Conservation (phyloP, 2,797 vertebrate species). For the Chaunax sp. region DNA sequence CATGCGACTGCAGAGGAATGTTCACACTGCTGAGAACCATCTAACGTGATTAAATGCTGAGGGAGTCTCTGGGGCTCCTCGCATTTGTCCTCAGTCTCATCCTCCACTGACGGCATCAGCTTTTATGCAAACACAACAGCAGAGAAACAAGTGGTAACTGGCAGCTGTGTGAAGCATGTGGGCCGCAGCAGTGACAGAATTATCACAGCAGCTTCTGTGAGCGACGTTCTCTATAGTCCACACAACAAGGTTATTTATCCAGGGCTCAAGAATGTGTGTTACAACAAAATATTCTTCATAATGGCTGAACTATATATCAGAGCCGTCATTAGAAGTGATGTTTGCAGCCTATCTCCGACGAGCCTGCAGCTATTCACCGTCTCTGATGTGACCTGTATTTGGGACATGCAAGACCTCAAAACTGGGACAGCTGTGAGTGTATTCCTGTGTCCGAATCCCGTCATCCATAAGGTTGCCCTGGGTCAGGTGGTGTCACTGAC, state of each 20-base stretch:
- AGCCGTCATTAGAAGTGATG: slow-evolving; percentile 27
- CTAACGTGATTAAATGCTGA: slow-evolving; percentile 48
- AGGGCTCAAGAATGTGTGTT: slow-evolving; percentile 31
- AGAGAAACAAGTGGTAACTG: slow-evolving; percentile 29
- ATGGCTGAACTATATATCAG: slow-evolving; percentile 36
- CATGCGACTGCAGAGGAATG: slow-evolving; percentile 57
- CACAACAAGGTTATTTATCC: slow-evolving; percentile 31
- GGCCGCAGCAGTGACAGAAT: slow-evolving; percentile 24
- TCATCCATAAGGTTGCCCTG: slow-evolving; percentile 23
- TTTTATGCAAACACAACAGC: slow-evolving; percentile 50
- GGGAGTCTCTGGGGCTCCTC: slow-evolving; percentile 35
- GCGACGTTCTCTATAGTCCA: slow-evolving; percentile 2
- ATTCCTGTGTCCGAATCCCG: slow-evolving; percentile 16
- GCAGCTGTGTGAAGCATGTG: slow-evolving; percentile 38
- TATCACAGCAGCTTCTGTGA: slow-evolving; percentile 17
- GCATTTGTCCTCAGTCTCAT: slow-evolving; percentile 16
- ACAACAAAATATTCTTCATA: slow-evolving; percentile 10
- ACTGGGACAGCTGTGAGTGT: slow-evolving; percentile 33
- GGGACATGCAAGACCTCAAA: slow-evolving; percentile 19
- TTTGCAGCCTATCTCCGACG: slow-evolving; percentile 20
- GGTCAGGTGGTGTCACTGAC: slow-evolving; percentile 37
- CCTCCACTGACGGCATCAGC: slow-evolving; percentile 26
- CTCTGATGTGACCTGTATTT: slow-evolving; percentile 34
- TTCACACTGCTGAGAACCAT: slow-evolving; percentile 25
- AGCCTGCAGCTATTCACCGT: slow-evolving; percentile 10